These are phyloP conservation scores for Gymnogyps californianus DNA, from an alignment of 2,113 vertebrate species.

Conservation along the genomic window DNA sequence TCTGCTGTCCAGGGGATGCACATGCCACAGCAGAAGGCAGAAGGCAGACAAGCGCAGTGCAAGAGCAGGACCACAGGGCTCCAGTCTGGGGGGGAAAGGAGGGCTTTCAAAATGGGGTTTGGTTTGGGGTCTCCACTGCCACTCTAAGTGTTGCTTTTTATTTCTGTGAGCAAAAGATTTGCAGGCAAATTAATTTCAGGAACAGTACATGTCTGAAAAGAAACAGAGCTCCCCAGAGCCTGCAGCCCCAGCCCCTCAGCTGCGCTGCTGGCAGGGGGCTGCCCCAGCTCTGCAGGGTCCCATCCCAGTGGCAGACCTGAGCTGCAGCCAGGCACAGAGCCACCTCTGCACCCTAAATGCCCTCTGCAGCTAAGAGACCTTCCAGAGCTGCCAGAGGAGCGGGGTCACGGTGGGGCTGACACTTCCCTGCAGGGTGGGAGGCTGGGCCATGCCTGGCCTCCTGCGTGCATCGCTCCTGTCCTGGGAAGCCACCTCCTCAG, in stretches of 20 bases:
- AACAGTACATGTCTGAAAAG: neutral
- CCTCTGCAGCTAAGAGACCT: neutral
- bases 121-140: neutral
- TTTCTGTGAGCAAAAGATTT: neutral
- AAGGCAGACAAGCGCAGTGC: accelerated
- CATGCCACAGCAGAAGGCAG: neutral
- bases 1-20: neutral
- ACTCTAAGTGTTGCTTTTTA: neutral
- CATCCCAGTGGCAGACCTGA: neutral
- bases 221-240: neutral
- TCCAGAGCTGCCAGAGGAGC: neutral
- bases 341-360: neutral
- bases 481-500: neutral
- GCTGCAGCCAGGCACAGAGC: neutral
- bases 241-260: neutral
- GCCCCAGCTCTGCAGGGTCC: neutral
- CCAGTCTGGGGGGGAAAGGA: neutral
- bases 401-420: neutral
- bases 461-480: accelerated
- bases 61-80: neutral
- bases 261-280: neutral
- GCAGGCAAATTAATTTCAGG: neutral
- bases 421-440: neutral
- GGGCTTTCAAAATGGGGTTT: neutral
- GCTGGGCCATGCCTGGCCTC: neutral